Evolutionary conservation across 1,140 invertebrate species (phyloP), one percentile per base, ranked within the genome.

Genomic region (Scaptomyza hsui): DNA sequence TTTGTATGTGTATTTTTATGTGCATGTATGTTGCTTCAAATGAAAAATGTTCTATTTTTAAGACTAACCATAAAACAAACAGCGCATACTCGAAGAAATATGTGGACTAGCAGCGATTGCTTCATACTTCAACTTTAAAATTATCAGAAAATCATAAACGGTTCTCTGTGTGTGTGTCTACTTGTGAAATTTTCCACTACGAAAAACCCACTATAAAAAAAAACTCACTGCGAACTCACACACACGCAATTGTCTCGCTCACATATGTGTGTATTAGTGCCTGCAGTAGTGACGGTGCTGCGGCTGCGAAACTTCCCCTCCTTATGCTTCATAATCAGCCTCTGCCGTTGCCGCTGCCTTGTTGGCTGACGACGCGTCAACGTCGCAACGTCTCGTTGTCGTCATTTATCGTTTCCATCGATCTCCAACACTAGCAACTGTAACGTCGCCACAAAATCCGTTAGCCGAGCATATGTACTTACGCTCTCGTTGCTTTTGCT

Each of bases 351-450:
- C 62, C 16, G 64, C 71, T 63, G 44, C 62, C 16, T 61, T 48
- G 63, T 70, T 70, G 49, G 67, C 60, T 52, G 61, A 18, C 60
- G 67, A 63, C 52, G 62, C 62, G 69, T 53, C 69, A 55, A 59
- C 63, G 71, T 63, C 73, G 71, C 77, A 82, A 78, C 80, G 78
- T 88, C 74, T 86, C 70, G 69, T 51, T 52, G 62, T 86, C 78
- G 82, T 78, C 78, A 75, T 89, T 88, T 88, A 88, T 88, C 82
- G 82, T 89, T 72, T 89, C 72, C 83, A 88, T 88, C 82, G 82
- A 88, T 88, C 82, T 88, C 83, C 74, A 75, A 65, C 75, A 85
- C 72, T 44, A 70, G 78, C 80, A 80, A 86, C 80, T 76, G 80
- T 78, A 73, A 81, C 79, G 75, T 62, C 63, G 70, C 64, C 51